A percentile compares a stretch with the other conserved stretches of the same genome.
phyloP scores from a whole-genome alignment of 2,113 vertebrate species.

The Coregonus clupeaformis region DNA sequence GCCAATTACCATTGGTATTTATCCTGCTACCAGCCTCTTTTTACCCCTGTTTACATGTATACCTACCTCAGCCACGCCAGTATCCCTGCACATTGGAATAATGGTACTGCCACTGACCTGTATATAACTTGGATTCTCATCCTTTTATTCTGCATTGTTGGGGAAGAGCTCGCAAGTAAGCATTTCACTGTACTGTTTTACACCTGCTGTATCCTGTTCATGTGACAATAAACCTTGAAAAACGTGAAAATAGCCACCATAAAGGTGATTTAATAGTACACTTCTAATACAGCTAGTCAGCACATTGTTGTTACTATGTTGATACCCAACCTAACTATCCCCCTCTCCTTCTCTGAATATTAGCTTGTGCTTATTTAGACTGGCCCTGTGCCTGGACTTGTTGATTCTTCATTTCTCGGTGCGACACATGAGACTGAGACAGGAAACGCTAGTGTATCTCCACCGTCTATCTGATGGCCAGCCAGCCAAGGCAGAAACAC shows the following conservation, averaged over 20 bases:
- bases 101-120: too few relatives aligned
- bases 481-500: slow-evolving; percentile 31
- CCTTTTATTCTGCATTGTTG: neutral
- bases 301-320: neutral
- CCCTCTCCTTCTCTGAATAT: neutral
- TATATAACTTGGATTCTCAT: too few relatives aligned
- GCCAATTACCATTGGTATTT: too few relatives aligned
- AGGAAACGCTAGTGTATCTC: slow-evolving; percentile 33
- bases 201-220: too few relatives aligned
- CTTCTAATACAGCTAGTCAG: neutral
- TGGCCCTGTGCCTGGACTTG: neutral
- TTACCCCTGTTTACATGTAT: too few relatives aligned
- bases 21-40: too few relatives aligned
- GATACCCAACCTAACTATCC: neutral
- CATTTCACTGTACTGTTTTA: too few relatives aligned
- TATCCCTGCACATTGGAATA: too few relatives aligned
- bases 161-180: neutral
- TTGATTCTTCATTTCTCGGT: slow-evolving; percentile 18
- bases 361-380: neutral
- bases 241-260: neutral
- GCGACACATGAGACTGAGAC: slow-evolving; percentile 12
- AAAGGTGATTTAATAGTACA: neutral
- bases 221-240: neutral
- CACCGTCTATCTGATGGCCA: slow-evolving; percentile 19
- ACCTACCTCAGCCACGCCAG: too few relatives aligned